phyloP scores from a whole-genome alignment of 2,113 vertebrate genomes.

The Chunga burmeisteri region DNA sequence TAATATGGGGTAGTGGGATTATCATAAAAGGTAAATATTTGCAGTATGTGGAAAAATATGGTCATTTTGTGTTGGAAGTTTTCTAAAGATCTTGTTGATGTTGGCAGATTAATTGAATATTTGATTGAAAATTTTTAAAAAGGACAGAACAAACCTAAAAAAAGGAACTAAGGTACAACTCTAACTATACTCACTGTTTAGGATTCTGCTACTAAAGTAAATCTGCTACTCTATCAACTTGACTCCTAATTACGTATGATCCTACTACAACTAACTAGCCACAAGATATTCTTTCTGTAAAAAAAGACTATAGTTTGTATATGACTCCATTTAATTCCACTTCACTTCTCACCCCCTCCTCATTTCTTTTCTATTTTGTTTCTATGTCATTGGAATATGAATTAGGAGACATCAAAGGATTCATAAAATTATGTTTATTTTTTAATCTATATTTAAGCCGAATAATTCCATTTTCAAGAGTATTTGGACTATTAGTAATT shows the following conservation, averaged over 20 bases:
- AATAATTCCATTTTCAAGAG: background rate
- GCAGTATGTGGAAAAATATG: background rate
- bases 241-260: background rate
- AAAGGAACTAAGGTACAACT: background rate
- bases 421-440: background rate
- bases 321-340: background rate
- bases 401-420: background rate
- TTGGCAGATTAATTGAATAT: constrained; percentile 31
- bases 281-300: background rate
- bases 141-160: background rate
- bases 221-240: background rate
- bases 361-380: background rate
- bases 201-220: background rate
- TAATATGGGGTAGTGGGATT: constrained; percentile 6
- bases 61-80: background rate
- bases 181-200: background rate
- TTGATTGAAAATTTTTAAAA: background rate
- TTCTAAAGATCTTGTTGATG: constrained; percentile 45
- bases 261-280: background rate
- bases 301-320: background rate
- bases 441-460: background rate
- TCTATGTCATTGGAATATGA: background rate
- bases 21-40: constrained; percentile 60
- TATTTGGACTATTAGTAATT: background rate
- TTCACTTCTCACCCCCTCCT: background rate